These are phyloP conservation scores for Scaptomyza hsui DNA, from an alignment of 1,140 invertebrate species.

Conservation along the genomic window DNA sequence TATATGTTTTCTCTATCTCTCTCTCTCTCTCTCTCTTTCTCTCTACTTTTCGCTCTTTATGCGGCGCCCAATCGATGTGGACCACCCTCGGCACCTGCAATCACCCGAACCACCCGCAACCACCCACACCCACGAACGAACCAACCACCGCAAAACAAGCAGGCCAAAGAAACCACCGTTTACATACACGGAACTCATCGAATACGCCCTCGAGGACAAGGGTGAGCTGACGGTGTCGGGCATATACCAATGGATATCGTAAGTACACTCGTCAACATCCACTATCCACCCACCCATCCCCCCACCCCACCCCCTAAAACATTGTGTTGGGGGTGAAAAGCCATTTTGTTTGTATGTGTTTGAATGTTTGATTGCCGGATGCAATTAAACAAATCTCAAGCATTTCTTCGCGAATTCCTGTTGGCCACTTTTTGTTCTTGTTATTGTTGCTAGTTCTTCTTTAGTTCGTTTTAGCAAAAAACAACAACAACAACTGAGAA, in stretches of 20 bases:
- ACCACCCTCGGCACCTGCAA: conserved; percentile 22
- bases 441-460: conserved; percentile 14
- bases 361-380: conserved; percentile 59
- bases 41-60: conserved; percentile 15
- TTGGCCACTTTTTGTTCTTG: conserved; percentile 51
- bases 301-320: background rate
- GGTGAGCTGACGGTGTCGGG: conserved; percentile 94
- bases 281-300: background rate
- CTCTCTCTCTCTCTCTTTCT: conserved; percentile 9
- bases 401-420: conserved; percentile 52
- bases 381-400: conserved; percentile 79
- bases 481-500: conserved; percentile 17
- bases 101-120: conserved; percentile 7
- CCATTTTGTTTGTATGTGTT: conserved; percentile 12
- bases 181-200: conserved; percentile 94
- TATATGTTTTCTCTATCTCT: conserved; percentile 5
- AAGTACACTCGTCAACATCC: conserved; percentile 85
- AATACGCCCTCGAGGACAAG: conserved; percentile 91
- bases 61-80: conserved; percentile 58
- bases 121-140: conserved; percentile 17
- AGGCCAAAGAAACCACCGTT: conserved; percentile 90
- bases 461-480: conserved; percentile 4
- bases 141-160: conserved; percentile 77
- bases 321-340: background rate
- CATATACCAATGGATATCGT: conserved; percentile 97